phyloP scores from a whole-genome alignment of 1,140 invertebrate genomes.

The Saccostrea cuccullata region DNA sequence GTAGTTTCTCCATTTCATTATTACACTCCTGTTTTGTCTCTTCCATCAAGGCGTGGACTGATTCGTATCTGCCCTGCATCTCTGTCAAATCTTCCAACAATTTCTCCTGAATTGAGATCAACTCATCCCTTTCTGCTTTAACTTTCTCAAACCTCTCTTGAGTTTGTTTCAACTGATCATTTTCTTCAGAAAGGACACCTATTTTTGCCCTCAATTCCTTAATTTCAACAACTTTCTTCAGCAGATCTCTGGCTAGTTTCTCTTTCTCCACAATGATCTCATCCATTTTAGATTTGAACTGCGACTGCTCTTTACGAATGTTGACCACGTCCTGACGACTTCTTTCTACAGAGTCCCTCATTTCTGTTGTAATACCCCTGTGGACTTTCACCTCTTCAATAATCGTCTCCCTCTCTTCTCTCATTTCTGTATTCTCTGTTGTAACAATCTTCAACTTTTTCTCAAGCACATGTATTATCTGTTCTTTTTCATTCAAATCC shows the following conservation, averaged over 20 bases:
- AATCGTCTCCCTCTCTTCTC: constrained; percentile 5
- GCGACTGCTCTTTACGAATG: constrained; percentile 3
- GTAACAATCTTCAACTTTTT: constrained; percentile 11
- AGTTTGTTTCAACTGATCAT: constrained; percentile 32
- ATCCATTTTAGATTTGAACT: constrained; percentile 46
- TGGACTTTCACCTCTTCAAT: constrained; percentile 33
- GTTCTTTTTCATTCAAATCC: background rate
- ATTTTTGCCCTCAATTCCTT: constrained; percentile 42
- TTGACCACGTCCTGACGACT: constrained; percentile 24
- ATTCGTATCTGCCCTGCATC: constrained; percentile 46
- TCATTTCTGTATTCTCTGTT: background rate
- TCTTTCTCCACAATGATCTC: constrained; percentile 29
- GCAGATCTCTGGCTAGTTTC: background rate
- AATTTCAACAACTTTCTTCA: background rate
- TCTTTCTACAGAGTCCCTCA: background rate
- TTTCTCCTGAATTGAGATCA: constrained; percentile 20
- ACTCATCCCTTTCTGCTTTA: constrained; percentile 32
- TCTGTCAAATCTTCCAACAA: constrained; percentile 42
- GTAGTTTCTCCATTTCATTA: constrained; percentile 51
- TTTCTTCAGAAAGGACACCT: constrained; percentile 39
- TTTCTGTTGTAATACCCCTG: constrained; percentile 38
- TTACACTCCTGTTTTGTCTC: constrained; percentile 50
- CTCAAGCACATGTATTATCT: constrained; percentile 1
- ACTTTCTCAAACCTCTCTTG: constrained; percentile 40
- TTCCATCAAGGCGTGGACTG: constrained; percentile 54